Conservation (phyloP, 2,113 vertebrate species). For the Hydropotes inermis region DNA sequence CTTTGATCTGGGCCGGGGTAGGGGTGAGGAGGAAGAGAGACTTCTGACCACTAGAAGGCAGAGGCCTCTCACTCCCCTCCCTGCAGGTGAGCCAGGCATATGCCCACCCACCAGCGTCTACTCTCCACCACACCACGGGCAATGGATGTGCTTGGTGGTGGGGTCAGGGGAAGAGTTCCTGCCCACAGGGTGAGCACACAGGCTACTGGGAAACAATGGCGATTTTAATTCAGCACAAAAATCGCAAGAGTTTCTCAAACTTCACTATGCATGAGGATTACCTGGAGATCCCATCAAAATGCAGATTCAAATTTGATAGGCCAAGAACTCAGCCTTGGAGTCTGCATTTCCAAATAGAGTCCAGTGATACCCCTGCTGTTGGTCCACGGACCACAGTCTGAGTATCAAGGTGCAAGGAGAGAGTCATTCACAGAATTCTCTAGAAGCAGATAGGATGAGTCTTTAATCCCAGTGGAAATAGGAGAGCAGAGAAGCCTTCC, state of each 20-base stretch:
- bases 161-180: background rate
- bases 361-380: background rate
- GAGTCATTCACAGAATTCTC: background rate
- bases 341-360: background rate
- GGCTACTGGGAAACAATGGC: background rate
- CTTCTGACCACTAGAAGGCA: background rate
- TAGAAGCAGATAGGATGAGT: background rate
- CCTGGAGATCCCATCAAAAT: background rate
- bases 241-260: background rate
- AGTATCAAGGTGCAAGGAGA: background rate
- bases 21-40: background rate
- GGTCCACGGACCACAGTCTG: background rate
- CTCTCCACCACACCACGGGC: background rate
- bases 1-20: slow-evolving; percentile 87
- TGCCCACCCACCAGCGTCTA: fast-evolving
- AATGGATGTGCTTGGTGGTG: background rate
- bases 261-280: background rate
- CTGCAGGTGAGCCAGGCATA: no score
- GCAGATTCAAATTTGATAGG: background rate
- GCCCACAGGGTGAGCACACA: background rate
- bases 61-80: background rate
- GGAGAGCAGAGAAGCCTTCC: background rate
- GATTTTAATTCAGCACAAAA: background rate
- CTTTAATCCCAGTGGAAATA: background rate
- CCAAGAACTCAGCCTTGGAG: background rate